Evolutionary conservation across 2,113 vertebrate genomes (phyloP).

Genomic region (Phrynocephalus versicolor): DNA sequence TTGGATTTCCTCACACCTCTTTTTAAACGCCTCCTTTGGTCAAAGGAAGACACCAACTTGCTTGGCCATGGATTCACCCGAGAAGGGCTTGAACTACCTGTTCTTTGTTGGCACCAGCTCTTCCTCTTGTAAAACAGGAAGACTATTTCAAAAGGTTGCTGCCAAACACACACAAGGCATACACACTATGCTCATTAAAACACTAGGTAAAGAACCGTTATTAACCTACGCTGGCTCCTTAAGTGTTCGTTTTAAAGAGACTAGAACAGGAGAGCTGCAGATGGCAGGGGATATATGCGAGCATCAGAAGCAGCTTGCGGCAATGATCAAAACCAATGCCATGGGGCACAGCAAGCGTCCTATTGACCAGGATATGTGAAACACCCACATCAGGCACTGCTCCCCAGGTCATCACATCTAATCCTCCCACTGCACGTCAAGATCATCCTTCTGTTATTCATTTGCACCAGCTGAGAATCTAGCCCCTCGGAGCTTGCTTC

Average conservation of each 20-base stretch:
- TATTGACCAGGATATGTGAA: background rate
- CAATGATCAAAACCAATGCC: background rate
- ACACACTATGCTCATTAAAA: background rate
- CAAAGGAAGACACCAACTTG: background rate
- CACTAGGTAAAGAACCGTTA: background rate
- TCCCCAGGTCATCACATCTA: background rate
- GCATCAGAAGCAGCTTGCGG: background rate
- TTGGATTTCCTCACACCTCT: background rate
- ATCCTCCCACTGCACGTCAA: background rate
- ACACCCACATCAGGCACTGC: background rate
- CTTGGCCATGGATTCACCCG: background rate
- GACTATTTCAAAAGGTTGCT: background rate
- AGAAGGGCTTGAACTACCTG: background rate
- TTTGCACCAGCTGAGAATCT: background rate
- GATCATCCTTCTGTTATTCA: background rate
- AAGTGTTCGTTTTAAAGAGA: background rate
- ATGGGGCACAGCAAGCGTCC: background rate
- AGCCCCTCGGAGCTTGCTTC: background rate
- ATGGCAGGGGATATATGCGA: background rate
- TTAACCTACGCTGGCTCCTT: background rate
- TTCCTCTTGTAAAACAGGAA: background rate
- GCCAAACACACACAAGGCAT: background rate
- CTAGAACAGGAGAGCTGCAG: background rate
- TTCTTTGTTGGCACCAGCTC: background rate
- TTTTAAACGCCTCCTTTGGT: background rate